These are phyloP conservation scores for Pomatorhinus ruficollis DNA, from an alignment of 2,113 vertebrate genomes.

Conservation along the genomic window DNA sequence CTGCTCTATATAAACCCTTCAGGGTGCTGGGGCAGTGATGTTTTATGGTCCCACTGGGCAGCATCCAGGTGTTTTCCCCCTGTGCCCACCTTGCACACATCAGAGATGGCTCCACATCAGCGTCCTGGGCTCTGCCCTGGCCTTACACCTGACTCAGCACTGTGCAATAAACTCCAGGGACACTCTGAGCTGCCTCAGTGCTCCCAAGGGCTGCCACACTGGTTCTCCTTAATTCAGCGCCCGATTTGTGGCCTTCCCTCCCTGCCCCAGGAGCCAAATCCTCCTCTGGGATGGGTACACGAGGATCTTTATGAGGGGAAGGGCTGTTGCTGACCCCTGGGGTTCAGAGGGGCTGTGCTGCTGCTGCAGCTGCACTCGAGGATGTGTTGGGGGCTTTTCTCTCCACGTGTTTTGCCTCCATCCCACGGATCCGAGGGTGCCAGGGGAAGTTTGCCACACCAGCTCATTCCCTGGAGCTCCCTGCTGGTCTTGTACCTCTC, in stretches of 20 bases:
- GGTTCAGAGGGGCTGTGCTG: not conserved
- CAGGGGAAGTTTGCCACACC: accelerated
- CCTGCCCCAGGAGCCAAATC: not conserved
- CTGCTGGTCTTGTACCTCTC: not conserved
- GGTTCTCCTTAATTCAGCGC: not conserved
- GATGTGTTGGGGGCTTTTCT: not conserved
- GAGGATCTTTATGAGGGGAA: not conserved
- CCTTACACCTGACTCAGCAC: not conserved
- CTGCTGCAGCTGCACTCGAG: accelerated
- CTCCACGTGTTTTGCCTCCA: accelerated
- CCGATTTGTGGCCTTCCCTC: not conserved
- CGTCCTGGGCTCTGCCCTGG: not conserved
- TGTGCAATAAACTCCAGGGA: not conserved
- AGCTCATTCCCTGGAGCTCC: not conserved
- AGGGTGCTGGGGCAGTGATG: conserved; percentile 81
- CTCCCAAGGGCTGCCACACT: not conserved
- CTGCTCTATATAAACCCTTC: conserved; percentile 77
- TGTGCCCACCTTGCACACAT: not conserved
- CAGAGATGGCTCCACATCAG: accelerated
- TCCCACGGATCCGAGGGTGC: accelerated
- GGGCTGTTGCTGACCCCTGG: accelerated
- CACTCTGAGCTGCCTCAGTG: accelerated
- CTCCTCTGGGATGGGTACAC: not conserved
- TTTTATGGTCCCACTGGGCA: conserved; percentile 53
- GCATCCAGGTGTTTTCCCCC: not conserved